Evolutionary conservation across 1,140 invertebrate species (phyloP).

Genomic region (Drosophila pachea): DNA sequence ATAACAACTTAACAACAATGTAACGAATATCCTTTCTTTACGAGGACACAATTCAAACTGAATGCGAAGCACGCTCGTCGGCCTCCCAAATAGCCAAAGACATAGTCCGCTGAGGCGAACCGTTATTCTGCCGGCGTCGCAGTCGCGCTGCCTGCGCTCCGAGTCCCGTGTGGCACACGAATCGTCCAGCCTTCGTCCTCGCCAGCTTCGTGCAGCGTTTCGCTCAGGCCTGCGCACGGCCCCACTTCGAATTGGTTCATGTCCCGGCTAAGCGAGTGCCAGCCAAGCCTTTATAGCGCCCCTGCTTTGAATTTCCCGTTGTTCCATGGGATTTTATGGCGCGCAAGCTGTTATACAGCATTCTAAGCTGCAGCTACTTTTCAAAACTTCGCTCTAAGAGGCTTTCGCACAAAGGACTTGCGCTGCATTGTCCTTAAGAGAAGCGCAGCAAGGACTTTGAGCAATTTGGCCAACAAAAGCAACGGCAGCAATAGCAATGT

Average conservation of each 20-base stretch:
- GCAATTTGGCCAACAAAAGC: slow-evolving; percentile 22
- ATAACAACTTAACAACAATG: slow-evolving; percentile 79
- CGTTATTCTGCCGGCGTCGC: slow-evolving; percentile 69
- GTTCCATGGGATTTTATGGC: slow-evolving; percentile 25
- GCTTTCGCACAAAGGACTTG: slow-evolving; percentile 17
- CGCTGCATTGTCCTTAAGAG: slow-evolving; percentile 5
- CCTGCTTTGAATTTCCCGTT: slow-evolving; percentile 37
- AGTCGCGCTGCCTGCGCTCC: slow-evolving; percentile 41
- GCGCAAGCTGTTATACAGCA: slow-evolving; percentile 42
- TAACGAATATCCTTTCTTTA: slow-evolving; percentile 79
- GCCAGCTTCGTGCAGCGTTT: slow-evolving; percentile 4
- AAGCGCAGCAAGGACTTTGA: slow-evolving; percentile 22
- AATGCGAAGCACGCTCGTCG: slow-evolving; percentile 74
- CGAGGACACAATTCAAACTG: slow-evolving; percentile 79
- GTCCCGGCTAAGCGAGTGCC: slow-evolving; percentile 22
- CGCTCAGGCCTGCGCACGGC: slow-evolving; percentile 54
- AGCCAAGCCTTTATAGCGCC: background rate
- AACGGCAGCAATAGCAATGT: background rate
- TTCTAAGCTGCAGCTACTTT: background rate
- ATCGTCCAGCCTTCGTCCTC: slow-evolving; percentile 20
- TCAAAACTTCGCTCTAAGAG: slow-evolving; percentile 17
- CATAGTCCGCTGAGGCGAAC: slow-evolving; percentile 49
- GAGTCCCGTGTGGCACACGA: slow-evolving; percentile 43
- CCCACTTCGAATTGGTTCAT: slow-evolving; percentile 54
- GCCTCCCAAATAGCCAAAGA: slow-evolving; percentile 77